phyloP scores from a whole-genome alignment of 2,888 invertebrate species.

The Erebia ligea region DNA sequence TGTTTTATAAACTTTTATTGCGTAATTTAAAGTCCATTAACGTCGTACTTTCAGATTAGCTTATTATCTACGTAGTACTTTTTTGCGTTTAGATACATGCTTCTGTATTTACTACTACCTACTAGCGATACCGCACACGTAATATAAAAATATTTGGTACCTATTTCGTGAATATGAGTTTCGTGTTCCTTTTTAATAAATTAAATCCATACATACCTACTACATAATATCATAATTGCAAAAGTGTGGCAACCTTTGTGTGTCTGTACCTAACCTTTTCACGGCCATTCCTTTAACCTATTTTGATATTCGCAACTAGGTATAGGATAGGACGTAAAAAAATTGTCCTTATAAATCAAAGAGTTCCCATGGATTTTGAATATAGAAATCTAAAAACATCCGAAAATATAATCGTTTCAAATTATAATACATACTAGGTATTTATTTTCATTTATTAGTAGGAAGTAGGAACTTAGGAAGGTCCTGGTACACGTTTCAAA shows the following conservation, averaged over 20 bases:
- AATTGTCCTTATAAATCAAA: too few relatives aligned
- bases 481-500: conserved; percentile 11
- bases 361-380: too few relatives aligned
- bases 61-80: not conserved
- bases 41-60: conserved; percentile 1
- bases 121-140: conserved; percentile 5
- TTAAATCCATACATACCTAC: not conserved
- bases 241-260: too few relatives aligned
- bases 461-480: too few relatives aligned
- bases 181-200: not conserved
- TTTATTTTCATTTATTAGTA: not conserved
- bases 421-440: not conserved
- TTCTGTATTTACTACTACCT: conserved; percentile 8
- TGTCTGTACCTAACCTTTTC: too few relatives aligned
- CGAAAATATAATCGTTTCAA: not conserved
- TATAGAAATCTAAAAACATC: not conserved
- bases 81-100: not conserved
- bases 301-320: too few relatives aligned
- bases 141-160: not conserved
- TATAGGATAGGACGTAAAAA: too few relatives aligned
- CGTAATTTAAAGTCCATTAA: conserved; percentile 21
- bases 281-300: too few relatives aligned
- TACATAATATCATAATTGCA: too few relatives aligned
- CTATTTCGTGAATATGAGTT: not conserved
- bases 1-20: conserved; percentile 21